Conservation (phyloP, 2,113 vertebrate species). For the Pimephales promelas region DNA sequence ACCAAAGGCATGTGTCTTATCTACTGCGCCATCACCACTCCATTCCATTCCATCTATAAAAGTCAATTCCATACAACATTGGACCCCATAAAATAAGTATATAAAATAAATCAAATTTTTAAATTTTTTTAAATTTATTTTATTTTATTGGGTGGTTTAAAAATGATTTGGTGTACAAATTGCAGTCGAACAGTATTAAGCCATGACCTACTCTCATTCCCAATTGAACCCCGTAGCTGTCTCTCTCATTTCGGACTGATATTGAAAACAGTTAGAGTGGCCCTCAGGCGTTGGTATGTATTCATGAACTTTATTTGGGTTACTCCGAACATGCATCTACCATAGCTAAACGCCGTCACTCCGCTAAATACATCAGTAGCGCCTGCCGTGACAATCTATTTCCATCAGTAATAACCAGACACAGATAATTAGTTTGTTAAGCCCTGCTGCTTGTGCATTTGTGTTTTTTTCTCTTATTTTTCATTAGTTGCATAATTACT, state of each 20-base stretch:
- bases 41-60: too few relatives aligned
- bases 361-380: constrained; percentile 1
- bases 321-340: background rate
- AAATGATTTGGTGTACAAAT: background rate
- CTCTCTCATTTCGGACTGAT: constrained; percentile 1
- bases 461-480: constrained; percentile 73
- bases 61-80: background rate
- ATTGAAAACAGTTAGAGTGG: constrained; percentile 17
- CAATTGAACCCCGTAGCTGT: background rate
- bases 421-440: constrained; percentile 77
- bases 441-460: constrained; percentile 63
- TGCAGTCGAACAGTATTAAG: background rate
- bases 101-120: background rate
- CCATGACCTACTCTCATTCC: background rate
- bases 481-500: constrained; percentile 73
- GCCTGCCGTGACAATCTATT: constrained; percentile 54
- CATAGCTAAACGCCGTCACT: background rate
- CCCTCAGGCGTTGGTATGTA: constrained; percentile 9
- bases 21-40: too few relatives aligned
- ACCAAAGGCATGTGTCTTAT: too few relatives aligned
- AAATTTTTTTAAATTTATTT: background rate
- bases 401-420: constrained; percentile 74
- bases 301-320: constrained; percentile 15
- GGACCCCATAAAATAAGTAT: background rate
- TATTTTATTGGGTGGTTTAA: background rate